Conservation (phyloP, 2,797 vertebrate species). For the Botia almorhae region DNA sequence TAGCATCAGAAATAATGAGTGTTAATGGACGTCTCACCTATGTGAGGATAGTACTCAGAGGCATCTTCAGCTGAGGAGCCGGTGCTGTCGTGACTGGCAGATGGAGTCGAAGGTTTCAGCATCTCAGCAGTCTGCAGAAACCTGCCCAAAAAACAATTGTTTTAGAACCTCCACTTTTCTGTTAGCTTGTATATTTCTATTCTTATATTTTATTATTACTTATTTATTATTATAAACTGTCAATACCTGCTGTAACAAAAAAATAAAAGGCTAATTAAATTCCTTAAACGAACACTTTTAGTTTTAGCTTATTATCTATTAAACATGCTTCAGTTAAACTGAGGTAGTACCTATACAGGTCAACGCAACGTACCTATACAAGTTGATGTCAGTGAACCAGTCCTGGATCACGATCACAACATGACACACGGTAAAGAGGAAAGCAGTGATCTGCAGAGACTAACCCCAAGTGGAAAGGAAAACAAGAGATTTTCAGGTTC, state of each 20-base stretch:
- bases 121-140: constrained; percentile 94
- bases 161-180: neutral
- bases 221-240: too few relatives aligned
- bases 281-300: neutral
- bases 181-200: neutral
- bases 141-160: constrained; percentile 65
- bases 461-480: constrained; percentile 57
- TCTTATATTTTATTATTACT: too few relatives aligned
- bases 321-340: neutral
- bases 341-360: too few relatives aligned
- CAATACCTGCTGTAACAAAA: too few relatives aligned
- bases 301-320: neutral
- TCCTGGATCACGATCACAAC: constrained; percentile 91
- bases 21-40: constrained; percentile 73
- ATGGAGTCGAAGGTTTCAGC: constrained; percentile 91
- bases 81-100: constrained; percentile 86
- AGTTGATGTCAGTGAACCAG: constrained; percentile 90
- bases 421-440: constrained; percentile 93
- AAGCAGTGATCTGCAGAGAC: constrained; percentile 92
- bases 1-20: neutral
- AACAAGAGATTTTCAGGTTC: neutral
- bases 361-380: constrained; percentile 84
- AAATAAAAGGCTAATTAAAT: too few relatives aligned
- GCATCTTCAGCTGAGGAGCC: constrained; percentile 84
- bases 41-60: constrained; percentile 90